phyloP scores from a whole-genome alignment of 2,888 invertebrate genomes.

The Palloptera scutellata region DNA sequence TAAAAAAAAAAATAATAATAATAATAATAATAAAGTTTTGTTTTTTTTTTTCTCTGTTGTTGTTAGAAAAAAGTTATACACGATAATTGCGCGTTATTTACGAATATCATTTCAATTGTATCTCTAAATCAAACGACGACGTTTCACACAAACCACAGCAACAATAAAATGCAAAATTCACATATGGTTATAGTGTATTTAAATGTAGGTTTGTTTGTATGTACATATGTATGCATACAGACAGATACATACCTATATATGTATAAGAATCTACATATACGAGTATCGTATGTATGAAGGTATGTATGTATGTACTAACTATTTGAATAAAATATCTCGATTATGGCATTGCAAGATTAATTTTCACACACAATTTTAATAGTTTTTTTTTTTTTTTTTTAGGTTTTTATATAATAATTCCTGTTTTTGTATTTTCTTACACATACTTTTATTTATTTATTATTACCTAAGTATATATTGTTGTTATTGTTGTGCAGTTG shows the following conservation, averaged over 20 bases:
- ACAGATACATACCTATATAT: constrained; percentile 16
- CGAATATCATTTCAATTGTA: too few relatives aligned
- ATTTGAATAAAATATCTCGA: neutral
- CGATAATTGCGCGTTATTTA: constrained; percentile 18
- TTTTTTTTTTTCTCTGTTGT: too few relatives aligned
- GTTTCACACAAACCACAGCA: too few relatives aligned
- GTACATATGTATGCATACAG: constrained; percentile 3
- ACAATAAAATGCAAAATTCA: neutral
- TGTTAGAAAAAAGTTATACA: neutral
- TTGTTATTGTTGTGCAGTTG: constrained; percentile 3
- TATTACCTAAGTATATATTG: neutral
- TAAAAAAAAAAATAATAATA: neutral
- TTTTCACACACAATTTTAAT: too few relatives aligned
- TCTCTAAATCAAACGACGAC: too few relatives aligned
- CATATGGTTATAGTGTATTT: neutral
- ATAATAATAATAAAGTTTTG: neutral
- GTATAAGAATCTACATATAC: neutral
- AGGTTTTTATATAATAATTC: constrained; percentile 1
- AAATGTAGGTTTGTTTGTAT: constrained; percentile 11
- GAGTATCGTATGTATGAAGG: too few relatives aligned
- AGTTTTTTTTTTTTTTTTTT: too few relatives aligned
- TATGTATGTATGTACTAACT: neutral
- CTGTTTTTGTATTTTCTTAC: neutral
- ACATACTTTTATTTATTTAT: neutral
- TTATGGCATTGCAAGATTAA: too few relatives aligned